Percentiles rank a stretch among this genome's conserved stretches.
These are phyloP conservation scores for Cosmopolites sordidus DNA, from an alignment of 2,888 invertebrate species.

Conservation along the genomic window DNA sequence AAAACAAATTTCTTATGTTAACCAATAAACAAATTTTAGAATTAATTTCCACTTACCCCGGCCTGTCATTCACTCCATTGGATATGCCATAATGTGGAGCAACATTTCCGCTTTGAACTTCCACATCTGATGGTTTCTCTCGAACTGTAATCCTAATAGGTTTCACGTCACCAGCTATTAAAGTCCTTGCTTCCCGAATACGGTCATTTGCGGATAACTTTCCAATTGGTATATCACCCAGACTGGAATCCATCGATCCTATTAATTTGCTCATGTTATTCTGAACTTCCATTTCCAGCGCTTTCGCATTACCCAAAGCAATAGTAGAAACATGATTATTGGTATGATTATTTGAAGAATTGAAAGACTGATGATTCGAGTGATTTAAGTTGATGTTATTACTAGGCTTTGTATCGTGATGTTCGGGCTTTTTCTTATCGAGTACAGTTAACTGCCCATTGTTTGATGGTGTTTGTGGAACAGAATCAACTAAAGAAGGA, in stretches of 20 bases:
- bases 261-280: conserved; percentile 38
- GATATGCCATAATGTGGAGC: conserved; percentile 39
- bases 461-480: not conserved
- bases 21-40: too few relatives aligned
- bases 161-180: conserved; percentile 45
- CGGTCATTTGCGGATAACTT: conserved; percentile 36
- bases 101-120: conserved; percentile 48
- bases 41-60: conserved; percentile 47
- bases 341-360: conserved; percentile 16
- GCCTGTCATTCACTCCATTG: conserved; percentile 42
- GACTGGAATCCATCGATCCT: conserved; percentile 26
- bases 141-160: conserved; percentile 47
- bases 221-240: conserved; percentile 5
- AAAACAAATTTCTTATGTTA: too few relatives aligned
- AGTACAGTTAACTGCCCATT: not conserved
- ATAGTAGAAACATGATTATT: conserved; percentile 36
- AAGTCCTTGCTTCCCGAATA: conserved; percentile 41
- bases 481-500: not conserved
- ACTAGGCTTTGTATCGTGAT: too few relatives aligned
- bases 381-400: not conserved
- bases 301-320: conserved; percentile 34
- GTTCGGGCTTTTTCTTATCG: not conserved
- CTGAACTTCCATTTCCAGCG: conserved; percentile 37
- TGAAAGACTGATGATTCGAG: not conserved
- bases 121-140: conserved; percentile 44